phyloP scores from a whole-genome alignment of 2,888 invertebrate genomes.

The Ochropleura plecta region DNA sequence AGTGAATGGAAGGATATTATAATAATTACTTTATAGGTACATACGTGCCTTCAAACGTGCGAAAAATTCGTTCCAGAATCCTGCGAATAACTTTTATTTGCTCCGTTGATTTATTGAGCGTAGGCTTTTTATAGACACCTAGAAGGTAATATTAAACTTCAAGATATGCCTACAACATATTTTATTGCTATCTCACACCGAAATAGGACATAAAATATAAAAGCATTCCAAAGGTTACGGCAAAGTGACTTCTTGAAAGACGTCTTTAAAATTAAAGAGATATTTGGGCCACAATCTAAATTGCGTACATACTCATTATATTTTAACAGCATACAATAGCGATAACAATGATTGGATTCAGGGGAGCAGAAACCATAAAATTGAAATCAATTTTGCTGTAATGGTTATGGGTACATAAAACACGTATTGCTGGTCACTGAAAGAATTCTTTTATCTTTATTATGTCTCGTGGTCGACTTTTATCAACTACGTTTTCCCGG shows the following conservation, averaged over 20 bases:
- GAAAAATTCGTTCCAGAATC: neutral
- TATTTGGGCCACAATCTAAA: slow-evolving; percentile 77
- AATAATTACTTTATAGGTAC: neutral
- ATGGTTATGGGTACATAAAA: slow-evolving; percentile 89
- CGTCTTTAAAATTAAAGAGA: slow-evolving; percentile 57
- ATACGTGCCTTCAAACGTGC: neutral
- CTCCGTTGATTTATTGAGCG: slow-evolving; percentile 6
- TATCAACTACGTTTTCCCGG: slow-evolving; percentile 39
- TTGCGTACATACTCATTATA: slow-evolving; percentile 84
- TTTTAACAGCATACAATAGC: slow-evolving; percentile 87
- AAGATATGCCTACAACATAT: slow-evolving; percentile 41
- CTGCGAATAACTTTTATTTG: slow-evolving; percentile 11
- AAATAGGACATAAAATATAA: slow-evolving; percentile 50
- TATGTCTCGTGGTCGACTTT: slow-evolving; percentile 52
- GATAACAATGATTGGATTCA: slow-evolving; percentile 90
- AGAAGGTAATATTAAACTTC: slow-evolving; percentile 38
- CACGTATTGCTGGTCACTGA: slow-evolving; percentile 80
- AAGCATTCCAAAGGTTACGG: slow-evolving; percentile 44
- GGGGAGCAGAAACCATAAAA: slow-evolving; percentile 90
- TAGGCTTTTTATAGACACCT: slow-evolving; percentile 8
- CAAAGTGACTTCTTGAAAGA: slow-evolving; percentile 48
- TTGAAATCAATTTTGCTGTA: slow-evolving; percentile 90
- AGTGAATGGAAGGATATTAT: slow-evolving; percentile 22
- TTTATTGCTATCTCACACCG: slow-evolving; percentile 52
- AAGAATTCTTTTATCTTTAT: slow-evolving; percentile 78